Base-by-base conservation (phyloP, 2,888 invertebrate genomes). In the Cloeon dipterum region DNA sequence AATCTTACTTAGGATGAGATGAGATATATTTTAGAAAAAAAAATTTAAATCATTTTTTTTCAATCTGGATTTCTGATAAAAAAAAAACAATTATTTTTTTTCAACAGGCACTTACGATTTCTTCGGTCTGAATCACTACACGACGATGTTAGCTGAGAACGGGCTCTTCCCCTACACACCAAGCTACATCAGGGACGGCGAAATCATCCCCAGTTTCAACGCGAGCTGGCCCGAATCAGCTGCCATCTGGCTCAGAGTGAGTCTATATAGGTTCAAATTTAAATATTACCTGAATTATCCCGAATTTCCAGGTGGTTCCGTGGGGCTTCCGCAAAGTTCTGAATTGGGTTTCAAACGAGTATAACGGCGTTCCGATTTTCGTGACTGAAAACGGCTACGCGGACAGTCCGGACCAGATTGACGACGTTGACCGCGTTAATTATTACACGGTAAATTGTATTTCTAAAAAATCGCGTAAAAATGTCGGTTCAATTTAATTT, bases 91-190 rank as follows among this genome's bases (percentile, higher is more conserved):
- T n/a, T n/a, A n/a, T 25, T 40, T 33, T 41, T 42, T 47, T 47
- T 7, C 11, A 47, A 67, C 61, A 29, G 29, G n/a, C 47, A 68
- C 75, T 1, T 60, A 62, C 2, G 81, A 85, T 49, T 78, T 74
- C 53, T 59, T 81, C 36, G 79, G 77, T 1, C 50, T 81, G 14
- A 81, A 82, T 49, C 67, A 73, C 40, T 83, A 83, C 50, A 71
- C 74, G 1, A 62, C 70, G 1, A 58, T 53, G 41, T 45, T 70
- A 46, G 57, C 58, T 1, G 38, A 42, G 14, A 11, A 20, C 13
- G 43, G 33, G 3, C 23, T 36, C 3, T 40, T 39, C 5, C 40
- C 41, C 10, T 29, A 50, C 1, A 46, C 50, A 0, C 61, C 62
- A 0, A 63, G 63, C 0, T 57, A 50, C 32, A 45, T 49, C 42